phyloP scores from a whole-genome alignment of 2,888 invertebrate species.

The Tholera decimalis region DNA sequence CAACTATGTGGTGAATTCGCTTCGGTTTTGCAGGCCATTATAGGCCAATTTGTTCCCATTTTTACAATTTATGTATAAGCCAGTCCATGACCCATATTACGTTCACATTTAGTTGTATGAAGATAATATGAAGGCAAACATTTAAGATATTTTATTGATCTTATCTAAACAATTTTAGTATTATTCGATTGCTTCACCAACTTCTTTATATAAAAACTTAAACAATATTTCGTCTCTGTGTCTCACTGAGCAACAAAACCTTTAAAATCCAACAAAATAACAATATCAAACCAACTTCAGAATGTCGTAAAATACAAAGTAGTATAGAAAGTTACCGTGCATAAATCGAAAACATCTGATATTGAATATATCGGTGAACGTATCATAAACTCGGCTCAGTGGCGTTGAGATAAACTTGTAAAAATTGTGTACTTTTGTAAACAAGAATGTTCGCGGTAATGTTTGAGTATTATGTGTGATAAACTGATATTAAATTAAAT shows the following conservation, averaged over 20 bases:
- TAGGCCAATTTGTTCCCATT: too few relatives aligned
- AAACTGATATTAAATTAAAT: neutral
- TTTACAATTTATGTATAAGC: too few relatives aligned
- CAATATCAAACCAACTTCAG: conserved; percentile 43
- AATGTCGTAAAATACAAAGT: conserved; percentile 67
- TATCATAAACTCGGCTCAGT: conserved; percentile 65
- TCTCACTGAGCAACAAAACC: neutral
- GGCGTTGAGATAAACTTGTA: conserved; percentile 62
- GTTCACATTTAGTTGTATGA: too few relatives aligned
- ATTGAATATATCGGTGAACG: conserved; percentile 69
- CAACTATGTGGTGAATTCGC: too few relatives aligned
- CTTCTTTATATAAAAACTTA: conserved; percentile 2
- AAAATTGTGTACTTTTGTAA: conserved; percentile 57
- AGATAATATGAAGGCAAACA: too few relatives aligned
- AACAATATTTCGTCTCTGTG: neutral
- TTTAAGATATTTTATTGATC: too few relatives aligned
- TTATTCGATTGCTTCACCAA: neutral
- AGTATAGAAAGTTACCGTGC: conserved; percentile 61
- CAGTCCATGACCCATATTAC: too few relatives aligned
- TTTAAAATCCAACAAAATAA: conserved; percentile 39
- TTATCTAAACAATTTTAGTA: neutral
- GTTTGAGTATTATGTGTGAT: conserved; percentile 13
- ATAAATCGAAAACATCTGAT: conserved; percentile 68
- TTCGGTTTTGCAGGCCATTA: too few relatives aligned
- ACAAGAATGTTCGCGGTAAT: conserved; percentile 29